These are phyloP conservation scores for Lycaena phlaeas DNA, from an alignment of 2,888 invertebrate species.

Conservation along the genomic window DNA sequence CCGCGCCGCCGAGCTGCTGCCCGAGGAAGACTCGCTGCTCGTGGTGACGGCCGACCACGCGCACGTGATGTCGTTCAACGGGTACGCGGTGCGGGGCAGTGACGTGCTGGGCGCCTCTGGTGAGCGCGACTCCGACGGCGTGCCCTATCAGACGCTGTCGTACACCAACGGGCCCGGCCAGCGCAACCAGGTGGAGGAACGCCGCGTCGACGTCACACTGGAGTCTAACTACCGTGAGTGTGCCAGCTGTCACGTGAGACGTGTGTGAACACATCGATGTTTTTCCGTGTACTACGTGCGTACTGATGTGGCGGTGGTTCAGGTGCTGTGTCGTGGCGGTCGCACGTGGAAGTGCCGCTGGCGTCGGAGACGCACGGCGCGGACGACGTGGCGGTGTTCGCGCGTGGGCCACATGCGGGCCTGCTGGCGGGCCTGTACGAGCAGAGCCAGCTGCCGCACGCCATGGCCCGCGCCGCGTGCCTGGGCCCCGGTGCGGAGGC, in stretches of 20 bases:
- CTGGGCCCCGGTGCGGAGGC: conserved; percentile 12
- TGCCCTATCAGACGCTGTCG: conserved; percentile 65
- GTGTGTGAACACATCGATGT: no score
- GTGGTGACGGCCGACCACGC: conserved; percentile 83
- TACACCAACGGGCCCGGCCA: conserved; percentile 74
- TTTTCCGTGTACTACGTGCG: no score
- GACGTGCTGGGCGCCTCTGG: conserved; percentile 29
- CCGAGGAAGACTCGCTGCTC: conserved; percentile 76
- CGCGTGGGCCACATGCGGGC: background rate
- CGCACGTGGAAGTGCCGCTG: conserved; percentile 8
- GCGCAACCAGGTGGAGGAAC: conserved; percentile 31
- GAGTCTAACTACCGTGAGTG: conserved; percentile 15
- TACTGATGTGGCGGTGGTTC: no score
- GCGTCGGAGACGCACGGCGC: conserved; percentile 6
- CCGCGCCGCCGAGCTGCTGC: conserved; percentile 33
- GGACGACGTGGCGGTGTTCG: conserved; percentile 3
- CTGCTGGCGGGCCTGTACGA: conserved; percentile 1
- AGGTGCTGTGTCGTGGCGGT: background rate
- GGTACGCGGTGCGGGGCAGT: conserved; percentile 69
- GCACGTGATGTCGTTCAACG: conserved; percentile 75
- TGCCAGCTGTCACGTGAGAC: no score
- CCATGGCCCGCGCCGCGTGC: conserved; percentile 2
- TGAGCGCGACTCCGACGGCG: conserved; percentile 41
- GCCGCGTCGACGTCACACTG: conserved; percentile 42
- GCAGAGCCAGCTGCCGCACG: conserved; percentile 6